Percentiles rank a stretch among this genome's conserved stretches.
phyloP scores from a whole-genome alignment of 2,888 invertebrate genomes.

The Drosophila infuscata region DNA sequence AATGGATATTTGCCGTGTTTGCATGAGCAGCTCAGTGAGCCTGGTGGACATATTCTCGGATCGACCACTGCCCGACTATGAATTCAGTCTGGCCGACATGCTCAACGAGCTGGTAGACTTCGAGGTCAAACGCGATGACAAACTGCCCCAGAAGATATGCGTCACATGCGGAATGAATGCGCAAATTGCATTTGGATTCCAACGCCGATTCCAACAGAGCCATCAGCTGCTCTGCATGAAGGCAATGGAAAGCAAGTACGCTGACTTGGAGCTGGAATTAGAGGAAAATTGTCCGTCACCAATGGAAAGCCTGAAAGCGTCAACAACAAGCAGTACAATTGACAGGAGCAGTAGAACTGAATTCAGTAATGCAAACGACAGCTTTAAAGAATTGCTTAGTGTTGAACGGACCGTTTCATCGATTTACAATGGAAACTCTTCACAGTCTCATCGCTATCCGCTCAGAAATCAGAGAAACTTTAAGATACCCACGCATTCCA shows the following conservation, averaged over 20 bases:
- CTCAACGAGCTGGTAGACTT: slow-evolving; percentile 26
- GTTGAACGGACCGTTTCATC: too few species aligned
- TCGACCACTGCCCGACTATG: slow-evolving; percentile 4
- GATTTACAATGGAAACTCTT: too few species aligned
- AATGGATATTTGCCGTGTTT: slow-evolving; percentile 36
- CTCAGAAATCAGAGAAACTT: too few species aligned
- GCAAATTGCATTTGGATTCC: slow-evolving; percentile 25
- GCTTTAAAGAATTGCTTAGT: too few species aligned
- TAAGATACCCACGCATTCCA: too few species aligned
- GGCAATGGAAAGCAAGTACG: neutral
- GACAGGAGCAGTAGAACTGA: too few species aligned
- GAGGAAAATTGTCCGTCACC: neutral
- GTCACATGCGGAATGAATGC: slow-evolving; percentile 20
- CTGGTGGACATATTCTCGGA: slow-evolving; percentile 28
- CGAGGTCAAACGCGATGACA: slow-evolving; percentile 16
- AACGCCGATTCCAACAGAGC: slow-evolving; percentile 13
- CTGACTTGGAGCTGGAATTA: neutral
- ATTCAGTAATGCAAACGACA: too few species aligned
- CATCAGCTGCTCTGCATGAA: slow-evolving; percentile 15
- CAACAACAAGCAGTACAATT: too few species aligned
- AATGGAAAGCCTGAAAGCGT: too few species aligned
- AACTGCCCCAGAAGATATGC: slow-evolving; percentile 35
- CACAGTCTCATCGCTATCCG: too few species aligned
- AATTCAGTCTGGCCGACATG: slow-evolving; percentile 29
- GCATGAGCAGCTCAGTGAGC: slow-evolving; percentile 18